Evolutionary conservation across 2,113 vertebrate species (phyloP), one percentile per base, ranked within the genome.

Genomic region (Turnix velox): DNA sequence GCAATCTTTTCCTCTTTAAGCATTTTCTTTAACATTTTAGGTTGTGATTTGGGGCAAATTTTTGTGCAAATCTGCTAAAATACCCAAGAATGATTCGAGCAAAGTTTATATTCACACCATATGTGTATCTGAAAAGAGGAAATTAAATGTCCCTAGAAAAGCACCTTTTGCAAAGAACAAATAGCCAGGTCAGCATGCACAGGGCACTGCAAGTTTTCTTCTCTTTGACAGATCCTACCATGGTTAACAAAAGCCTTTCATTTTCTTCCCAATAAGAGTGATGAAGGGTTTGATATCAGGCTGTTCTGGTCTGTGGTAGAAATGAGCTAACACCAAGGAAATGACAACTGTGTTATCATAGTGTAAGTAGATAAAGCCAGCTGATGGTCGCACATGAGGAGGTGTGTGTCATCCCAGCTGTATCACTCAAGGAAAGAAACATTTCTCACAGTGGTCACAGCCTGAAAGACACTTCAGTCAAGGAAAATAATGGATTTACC

Each of bases 401-500:
- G 85, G 68, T 40, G 42, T 35, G 4, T 85, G 85, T 81, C 86
- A 78, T 48, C 0, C 0, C 76, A 92, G 52, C 72, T 87, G 65
- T 87, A 75, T 68, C 80, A 39, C 57, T 49, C 83, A 92, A 79
- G 0, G 27, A 94, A 93, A 77, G 69, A 61, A 77, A 85, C 15
- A 62, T 83, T 96, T 96, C 67, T 93, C 71, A 87, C 76, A 88
- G 78, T 8, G 6, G 65, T 84, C 88, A 74, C 40, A 87, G 82
- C n/a, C 93, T 67, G 66, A 85, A 92, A 95, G 74, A 74, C 8
- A 39, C 49, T 93, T 91, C 78, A 92, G 67, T 83, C 77, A 91
- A 91, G 33, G 39, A 93, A 95, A 87, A 91, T 43, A 95, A 85
- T 62, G 69, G 51, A 71, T 90, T 96, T 96, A 96, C 94, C 96